Percentiles rank a stretch among this genome's conserved stretches.
These are phyloP conservation scores for Callosobruchus maculatus DNA, from an alignment of 2,888 invertebrate species.

Conservation along the genomic window DNA sequence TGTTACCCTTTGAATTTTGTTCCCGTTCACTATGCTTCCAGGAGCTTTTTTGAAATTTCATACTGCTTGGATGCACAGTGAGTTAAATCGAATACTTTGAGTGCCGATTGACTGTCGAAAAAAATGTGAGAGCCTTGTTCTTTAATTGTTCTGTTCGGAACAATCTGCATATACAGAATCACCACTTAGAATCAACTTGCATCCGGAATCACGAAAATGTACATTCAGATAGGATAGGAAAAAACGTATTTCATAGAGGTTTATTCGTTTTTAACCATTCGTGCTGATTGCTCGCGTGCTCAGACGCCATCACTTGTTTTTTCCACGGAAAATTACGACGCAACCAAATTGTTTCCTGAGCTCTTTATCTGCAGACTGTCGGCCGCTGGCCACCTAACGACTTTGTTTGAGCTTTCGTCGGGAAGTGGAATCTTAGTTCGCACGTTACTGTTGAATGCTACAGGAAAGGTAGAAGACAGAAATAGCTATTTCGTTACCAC, in stretches of 20 bases:
- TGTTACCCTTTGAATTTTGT: too few relatives aligned
- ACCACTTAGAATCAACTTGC: too few relatives aligned
- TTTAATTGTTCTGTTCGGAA: too few relatives aligned
- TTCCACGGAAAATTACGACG: background rate
- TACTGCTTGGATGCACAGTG: too few relatives aligned
- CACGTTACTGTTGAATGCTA: background rate
- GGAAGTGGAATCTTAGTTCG: background rate
- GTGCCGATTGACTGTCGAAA: too few relatives aligned
- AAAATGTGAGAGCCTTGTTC: too few relatives aligned
- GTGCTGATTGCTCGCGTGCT: background rate
- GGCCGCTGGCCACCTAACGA: background rate
- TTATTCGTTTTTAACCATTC: background rate
- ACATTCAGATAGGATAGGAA: background rate
- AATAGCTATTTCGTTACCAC: too few relatives aligned
- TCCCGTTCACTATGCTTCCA: too few relatives aligned
- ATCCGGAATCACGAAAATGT: too few relatives aligned
- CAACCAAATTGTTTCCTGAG: background rate
- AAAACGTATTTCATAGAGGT: background rate
- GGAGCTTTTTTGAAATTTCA: too few relatives aligned
- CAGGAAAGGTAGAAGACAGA: background rate
- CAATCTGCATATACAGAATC: too few relatives aligned
- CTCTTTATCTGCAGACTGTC: background rate
- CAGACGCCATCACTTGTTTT: background rate
- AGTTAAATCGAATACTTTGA: too few relatives aligned
- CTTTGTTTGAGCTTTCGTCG: background rate